phyloP scores from a whole-genome alignment of 2,888 invertebrate genomes.

The Philhelius pedissequus region DNA sequence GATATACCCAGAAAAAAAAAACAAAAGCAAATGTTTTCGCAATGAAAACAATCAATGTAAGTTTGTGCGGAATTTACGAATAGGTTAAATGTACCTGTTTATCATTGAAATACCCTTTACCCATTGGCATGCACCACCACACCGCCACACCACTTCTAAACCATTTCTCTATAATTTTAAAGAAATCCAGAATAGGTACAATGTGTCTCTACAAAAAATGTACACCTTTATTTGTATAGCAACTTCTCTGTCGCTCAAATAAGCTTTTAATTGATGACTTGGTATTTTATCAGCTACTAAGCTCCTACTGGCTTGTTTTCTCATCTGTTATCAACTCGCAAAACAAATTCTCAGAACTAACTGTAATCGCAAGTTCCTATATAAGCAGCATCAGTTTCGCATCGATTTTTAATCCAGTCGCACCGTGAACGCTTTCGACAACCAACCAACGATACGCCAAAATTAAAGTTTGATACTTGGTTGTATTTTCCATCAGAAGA shows the following conservation, averaged over 20 bases:
- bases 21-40: neutral
- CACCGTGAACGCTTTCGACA: neutral
- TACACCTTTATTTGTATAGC: neutral
- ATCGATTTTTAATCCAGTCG: slow-evolving; percentile 37
- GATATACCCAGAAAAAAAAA: neutral
- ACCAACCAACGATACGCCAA: too few relatives aligned
- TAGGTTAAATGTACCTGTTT: neutral
- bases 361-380: slow-evolving; percentile 19
- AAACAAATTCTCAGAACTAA: neutral
- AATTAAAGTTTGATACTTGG: too few relatives aligned
- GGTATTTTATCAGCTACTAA: neutral
- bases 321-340: slow-evolving; percentile 24
- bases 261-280: neutral
- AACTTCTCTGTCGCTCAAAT: neutral
- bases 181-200: slow-evolving; percentile 1
- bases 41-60: neutral
- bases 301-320: neutral
- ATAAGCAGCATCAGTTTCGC: slow-evolving; percentile 28
- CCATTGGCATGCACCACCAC: neutral
- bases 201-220: neutral
- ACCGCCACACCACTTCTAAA: neutral
- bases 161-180: neutral
- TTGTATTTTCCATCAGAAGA: too few relatives aligned
- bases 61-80: too few relatives aligned
- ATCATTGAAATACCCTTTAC: neutral